These are phyloP conservation scores for Scatophagus argus DNA, from an alignment of 2,113 vertebrate species.

Conservation along the genomic window DNA sequence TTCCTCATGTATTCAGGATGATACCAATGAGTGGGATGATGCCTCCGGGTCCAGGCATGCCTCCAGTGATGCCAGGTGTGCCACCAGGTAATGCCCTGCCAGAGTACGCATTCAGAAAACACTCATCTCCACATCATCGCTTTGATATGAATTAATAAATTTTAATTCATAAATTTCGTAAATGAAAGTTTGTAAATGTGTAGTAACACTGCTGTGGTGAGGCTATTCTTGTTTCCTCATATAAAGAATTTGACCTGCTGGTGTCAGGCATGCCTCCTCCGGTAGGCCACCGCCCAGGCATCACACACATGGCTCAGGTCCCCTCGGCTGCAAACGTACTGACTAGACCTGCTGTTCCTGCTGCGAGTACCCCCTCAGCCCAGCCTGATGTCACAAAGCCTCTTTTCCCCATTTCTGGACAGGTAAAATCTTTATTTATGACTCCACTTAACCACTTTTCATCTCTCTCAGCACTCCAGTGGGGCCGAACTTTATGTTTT, in stretches of 20 bases:
- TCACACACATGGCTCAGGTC: slow-evolving; percentile 89
- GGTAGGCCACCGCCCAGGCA: slow-evolving; percentile 87
- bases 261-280: slow-evolving; percentile 89
- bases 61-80: slow-evolving; percentile 62
- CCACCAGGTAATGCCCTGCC: slow-evolving; percentile 63
- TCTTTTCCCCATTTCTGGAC: slow-evolving; percentile 93
- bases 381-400: slow-evolving; percentile 91
- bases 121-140: not conserved
- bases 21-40: slow-evolving; percentile 94
- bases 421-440: slow-evolving; percentile 85
- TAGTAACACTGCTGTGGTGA: not conserved
- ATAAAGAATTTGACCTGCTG: not conserved
- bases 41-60: slow-evolving; percentile 86
- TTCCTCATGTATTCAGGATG: slow-evolving; percentile 84
- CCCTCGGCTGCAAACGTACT: slow-evolving; percentile 87
- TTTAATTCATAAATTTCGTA: not conserved
- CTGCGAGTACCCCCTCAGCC: slow-evolving; percentile 81
- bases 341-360: slow-evolving; percentile 83
- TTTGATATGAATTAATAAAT: not conserved
- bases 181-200: not conserved
- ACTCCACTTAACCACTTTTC: not conserved
- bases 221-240: no score
- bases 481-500: not conserved
- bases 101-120: not conserved
- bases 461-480: not conserved